Conservation (phyloP, 2,113 vertebrate genomes). For the Scophthalmus maximus region DNA sequence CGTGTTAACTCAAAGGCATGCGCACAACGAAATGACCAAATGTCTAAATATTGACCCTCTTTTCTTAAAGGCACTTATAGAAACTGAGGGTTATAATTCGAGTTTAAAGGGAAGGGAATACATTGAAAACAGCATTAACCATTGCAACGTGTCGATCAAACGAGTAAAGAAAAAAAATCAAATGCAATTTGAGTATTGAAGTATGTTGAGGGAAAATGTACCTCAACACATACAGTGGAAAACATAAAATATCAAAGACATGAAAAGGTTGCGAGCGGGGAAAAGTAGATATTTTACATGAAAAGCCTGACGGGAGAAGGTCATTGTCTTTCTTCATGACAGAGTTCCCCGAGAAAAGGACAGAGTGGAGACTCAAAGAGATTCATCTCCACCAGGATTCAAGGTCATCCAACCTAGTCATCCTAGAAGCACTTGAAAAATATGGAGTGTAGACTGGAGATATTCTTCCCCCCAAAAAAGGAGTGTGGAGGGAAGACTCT, state of each 20-base stretch:
- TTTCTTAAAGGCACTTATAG: not conserved
- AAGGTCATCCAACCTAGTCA: constrained; percentile 80
- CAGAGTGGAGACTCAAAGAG: constrained; percentile 62
- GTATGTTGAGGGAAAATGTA: constrained; percentile 16
- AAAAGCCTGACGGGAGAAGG: constrained; percentile 64
- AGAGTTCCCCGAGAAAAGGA: constrained; percentile 60
- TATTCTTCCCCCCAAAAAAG: constrained; percentile 65
- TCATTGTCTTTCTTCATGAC: constrained; percentile 69
- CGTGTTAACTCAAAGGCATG: constrained; percentile 29
- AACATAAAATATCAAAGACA: constrained; percentile 48
- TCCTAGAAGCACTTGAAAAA: constrained; percentile 74
- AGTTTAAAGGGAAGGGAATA: not conserved
- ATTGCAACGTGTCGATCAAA: not conserved
- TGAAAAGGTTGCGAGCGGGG: constrained; percentile 50
- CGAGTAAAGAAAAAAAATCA: not conserved
- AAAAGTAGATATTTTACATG: constrained; percentile 69
- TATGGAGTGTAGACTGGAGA: constrained; percentile 73
- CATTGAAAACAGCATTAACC: not conserved
- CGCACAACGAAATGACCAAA: constrained; percentile 5
- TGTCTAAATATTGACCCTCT: constrained; percentile 19
- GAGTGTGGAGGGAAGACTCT: constrained; percentile 60
- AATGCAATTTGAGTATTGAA: not conserved
- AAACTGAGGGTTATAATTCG: not conserved
- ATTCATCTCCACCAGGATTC: constrained; percentile 72
- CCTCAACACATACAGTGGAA: constrained; percentile 1